Conservation (phyloP, 2,113 vertebrate species). For the Vombatus ursinus region DNA sequence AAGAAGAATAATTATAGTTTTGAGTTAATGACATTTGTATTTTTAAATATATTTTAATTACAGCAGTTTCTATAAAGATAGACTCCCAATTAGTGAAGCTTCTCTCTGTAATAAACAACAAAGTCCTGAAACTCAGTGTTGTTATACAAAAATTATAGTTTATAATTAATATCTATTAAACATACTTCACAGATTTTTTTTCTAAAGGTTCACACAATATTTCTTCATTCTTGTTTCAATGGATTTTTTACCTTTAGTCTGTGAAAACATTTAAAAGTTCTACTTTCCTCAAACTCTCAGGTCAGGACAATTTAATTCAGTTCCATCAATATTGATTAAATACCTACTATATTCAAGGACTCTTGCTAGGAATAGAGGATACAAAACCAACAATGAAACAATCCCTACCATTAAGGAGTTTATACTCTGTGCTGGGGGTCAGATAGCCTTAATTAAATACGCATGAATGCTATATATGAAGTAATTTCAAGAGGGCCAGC, state of each 20-base stretch:
- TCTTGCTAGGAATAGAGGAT: not conserved
- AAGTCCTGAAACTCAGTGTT: not conserved
- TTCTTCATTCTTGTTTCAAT: not conserved
- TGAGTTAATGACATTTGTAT: not conserved
- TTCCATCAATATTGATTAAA: not conserved
- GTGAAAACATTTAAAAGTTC: not conserved
- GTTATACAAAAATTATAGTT: not conserved
- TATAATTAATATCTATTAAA: not conserved
- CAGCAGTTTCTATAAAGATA: not conserved
- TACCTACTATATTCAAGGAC: not conserved
- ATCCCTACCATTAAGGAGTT: not conserved
- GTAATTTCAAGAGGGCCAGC: too few species aligned
- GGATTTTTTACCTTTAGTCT: not conserved
- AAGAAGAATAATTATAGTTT: not conserved
- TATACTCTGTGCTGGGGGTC: too few species aligned
- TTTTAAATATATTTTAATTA: not conserved
- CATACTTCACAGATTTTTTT: not conserved
- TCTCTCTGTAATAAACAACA: not conserved
- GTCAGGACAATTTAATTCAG: not conserved
- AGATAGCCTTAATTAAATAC: too few species aligned
- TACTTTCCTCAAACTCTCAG: not conserved
- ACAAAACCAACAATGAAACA: not conserved
- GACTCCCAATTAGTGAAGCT: not conserved
- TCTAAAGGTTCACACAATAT: not conserved
- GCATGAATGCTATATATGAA: too few species aligned